These are phyloP conservation scores for Perognathus longimembris DNA, from an alignment of 2,113 vertebrate species.

Conservation along the genomic window DNA sequence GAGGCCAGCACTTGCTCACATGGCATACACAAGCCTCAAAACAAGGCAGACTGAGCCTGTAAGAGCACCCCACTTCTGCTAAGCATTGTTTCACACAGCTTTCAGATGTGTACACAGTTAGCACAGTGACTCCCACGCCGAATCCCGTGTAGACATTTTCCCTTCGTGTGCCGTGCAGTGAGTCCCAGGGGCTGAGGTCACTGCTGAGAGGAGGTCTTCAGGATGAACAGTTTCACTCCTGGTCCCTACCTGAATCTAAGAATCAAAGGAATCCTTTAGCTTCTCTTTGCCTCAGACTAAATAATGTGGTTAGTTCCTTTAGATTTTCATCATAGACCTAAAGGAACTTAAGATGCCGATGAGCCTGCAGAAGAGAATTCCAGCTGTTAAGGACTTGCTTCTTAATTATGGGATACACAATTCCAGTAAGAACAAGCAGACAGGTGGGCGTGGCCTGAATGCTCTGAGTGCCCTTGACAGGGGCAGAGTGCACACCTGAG, in stretches of 20 bases:
- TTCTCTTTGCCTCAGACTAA: neutral
- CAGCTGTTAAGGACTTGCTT: neutral
- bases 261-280: neutral
- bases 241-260: neutral
- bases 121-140: neutral
- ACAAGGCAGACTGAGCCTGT: too few relatives aligned
- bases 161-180: neutral
- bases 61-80: too few relatives aligned
- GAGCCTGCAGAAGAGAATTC: neutral
- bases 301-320: too few relatives aligned
- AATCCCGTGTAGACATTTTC: neutral
- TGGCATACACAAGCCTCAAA: neutral
- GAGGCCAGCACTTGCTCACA: neutral
- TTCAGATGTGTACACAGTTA: neutral
- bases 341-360: neutral
- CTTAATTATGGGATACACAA: fast-evolving
- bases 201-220: fast-evolving
- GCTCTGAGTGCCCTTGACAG: neutral
- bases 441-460: too few relatives aligned
- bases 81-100: neutral
- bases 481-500: fast-evolving
- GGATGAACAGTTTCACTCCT: neutral
- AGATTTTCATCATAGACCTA: neutral
- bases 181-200: too few relatives aligned
- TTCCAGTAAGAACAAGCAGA: neutral